Percentiles rank a stretch among this genome's conserved stretches.
These are phyloP conservation scores for Agelaius phoeniceus DNA, from an alignment of 2,113 vertebrate genomes.

Conservation along the genomic window DNA sequence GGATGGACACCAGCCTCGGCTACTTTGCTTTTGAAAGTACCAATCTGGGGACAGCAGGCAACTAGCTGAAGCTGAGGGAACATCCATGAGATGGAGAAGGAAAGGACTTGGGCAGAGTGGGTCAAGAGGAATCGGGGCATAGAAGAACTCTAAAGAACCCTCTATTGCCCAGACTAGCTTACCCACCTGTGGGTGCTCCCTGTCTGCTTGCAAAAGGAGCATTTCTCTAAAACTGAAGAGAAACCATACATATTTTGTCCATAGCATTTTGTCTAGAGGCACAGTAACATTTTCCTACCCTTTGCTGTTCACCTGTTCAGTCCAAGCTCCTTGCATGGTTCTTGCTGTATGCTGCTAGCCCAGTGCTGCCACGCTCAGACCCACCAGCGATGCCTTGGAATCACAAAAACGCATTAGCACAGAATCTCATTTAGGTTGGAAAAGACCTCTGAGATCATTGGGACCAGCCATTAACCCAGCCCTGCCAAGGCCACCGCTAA, in stretches of 20 bases:
- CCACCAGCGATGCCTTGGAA: background rate
- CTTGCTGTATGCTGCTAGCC: rapidly evolving
- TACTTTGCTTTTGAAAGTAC: background rate
- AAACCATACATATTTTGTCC: background rate
- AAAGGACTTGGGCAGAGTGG: background rate
- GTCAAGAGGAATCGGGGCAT: background rate
- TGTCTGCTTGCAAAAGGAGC: background rate
- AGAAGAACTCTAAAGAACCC: background rate
- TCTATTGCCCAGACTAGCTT: rapidly evolving
- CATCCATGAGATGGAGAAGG: background rate
- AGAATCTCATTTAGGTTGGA: background rate
- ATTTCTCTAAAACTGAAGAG: background rate
- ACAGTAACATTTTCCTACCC: background rate
- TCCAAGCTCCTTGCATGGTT: rapidly evolving
- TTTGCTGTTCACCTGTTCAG: rapidly evolving
- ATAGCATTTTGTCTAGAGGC: background rate
- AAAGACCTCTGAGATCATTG: background rate
- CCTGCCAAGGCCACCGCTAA: background rate
- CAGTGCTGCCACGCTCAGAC: background rate
- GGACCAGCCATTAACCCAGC: background rate
- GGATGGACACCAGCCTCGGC: background rate
- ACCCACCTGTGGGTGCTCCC: rapidly evolving
- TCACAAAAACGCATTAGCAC: background rate
- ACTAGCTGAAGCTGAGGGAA: background rate
- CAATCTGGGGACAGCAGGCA: rapidly evolving